Percentiles rank a stretch among this genome's conserved stretches.
phyloP scores from a whole-genome alignment of 2,888 invertebrate species.

The Cephus pygmeus region DNA sequence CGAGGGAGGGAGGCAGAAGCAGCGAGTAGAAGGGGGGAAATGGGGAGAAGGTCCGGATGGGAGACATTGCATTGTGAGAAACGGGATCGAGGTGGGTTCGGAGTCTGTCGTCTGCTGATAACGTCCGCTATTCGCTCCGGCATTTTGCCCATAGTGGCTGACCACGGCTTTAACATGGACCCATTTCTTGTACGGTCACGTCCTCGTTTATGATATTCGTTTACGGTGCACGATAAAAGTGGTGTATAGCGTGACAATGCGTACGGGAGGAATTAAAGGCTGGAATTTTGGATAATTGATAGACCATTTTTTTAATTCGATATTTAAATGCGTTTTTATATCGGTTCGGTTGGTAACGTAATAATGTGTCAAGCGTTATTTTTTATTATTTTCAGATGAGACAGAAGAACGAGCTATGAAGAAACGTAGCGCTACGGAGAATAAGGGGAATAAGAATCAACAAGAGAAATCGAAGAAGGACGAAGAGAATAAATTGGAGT shows the following conservation, averaged over 20 bases:
- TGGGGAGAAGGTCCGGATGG: slow-evolving; percentile 16
- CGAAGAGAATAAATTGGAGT: slow-evolving; percentile 23
- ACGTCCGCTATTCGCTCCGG: slow-evolving; percentile 38
- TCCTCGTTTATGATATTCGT: slow-evolving; percentile 9
- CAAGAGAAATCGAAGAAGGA: slow-evolving; percentile 27
- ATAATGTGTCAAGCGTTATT: not conserved
- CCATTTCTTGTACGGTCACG: slow-evolving; percentile 32
- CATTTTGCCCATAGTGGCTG: slow-evolving; percentile 28
- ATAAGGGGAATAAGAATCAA: slow-evolving; percentile 33
- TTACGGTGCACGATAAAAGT: not conserved
- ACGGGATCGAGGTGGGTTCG: slow-evolving; percentile 26
- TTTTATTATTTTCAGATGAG: slow-evolving; percentile 34
- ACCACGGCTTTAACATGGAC: slow-evolving; percentile 29
- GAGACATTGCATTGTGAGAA: slow-evolving; percentile 7
- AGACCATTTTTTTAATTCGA: too few relatives aligned
- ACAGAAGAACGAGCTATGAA: slow-evolving; percentile 40
- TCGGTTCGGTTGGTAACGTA: too few relatives aligned
- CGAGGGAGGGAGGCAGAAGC: not conserved
- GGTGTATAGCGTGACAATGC: too few relatives aligned
- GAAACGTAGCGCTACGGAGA: slow-evolving; percentile 41
- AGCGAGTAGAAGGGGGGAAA: not conserved
- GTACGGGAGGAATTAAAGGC: too few relatives aligned
- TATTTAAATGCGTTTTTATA: too few relatives aligned
- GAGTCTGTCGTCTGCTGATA: slow-evolving; percentile 44
- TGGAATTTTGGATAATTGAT: too few relatives aligned